These are phyloP conservation scores for Galaxias olidus DNA, from an alignment of 2,797 vertebrate genomes.

Conservation along the genomic window DNA sequence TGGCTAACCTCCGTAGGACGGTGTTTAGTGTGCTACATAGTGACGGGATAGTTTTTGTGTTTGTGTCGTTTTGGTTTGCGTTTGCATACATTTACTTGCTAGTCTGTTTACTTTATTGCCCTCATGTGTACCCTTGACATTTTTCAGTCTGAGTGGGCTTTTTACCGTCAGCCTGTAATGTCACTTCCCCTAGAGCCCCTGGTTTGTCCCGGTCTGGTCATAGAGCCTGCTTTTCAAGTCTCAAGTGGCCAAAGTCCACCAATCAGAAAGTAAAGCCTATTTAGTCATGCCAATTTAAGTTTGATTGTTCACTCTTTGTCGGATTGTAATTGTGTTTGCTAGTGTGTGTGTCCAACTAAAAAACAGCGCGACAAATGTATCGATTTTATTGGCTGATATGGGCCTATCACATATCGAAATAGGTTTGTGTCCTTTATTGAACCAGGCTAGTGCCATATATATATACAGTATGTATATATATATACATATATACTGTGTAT, in stretches of 20 bases:
- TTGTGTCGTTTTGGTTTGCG: neutral
- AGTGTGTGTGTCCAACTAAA: conserved; percentile 12
- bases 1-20: conserved; percentile 66
- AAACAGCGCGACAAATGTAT: too few relatives aligned
- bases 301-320: conserved; percentile 24
- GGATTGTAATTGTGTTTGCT: neutral
- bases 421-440: too few relatives aligned
- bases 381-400: too few relatives aligned
- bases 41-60: neutral
- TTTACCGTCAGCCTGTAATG: conserved; percentile 46
- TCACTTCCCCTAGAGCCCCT: conserved; percentile 42
- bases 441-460: too few relatives aligned
- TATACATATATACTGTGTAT: too few relatives aligned
- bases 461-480: too few relatives aligned
- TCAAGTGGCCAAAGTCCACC: conserved; percentile 17
- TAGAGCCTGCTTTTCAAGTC: conserved; percentile 21
- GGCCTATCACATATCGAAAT: too few relatives aligned
- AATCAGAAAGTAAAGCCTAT: conserved; percentile 29
- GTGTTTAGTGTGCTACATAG: conserved; percentile 1
- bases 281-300: conserved; percentile 23
- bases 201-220: neutral
- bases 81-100: neutral
- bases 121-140: conserved; percentile 14
- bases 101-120: neutral
- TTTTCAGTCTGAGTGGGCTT: conserved; percentile 5